phyloP scores from a whole-genome alignment of 2,113 vertebrate species.

The Phrynocephalus versicolor region DNA sequence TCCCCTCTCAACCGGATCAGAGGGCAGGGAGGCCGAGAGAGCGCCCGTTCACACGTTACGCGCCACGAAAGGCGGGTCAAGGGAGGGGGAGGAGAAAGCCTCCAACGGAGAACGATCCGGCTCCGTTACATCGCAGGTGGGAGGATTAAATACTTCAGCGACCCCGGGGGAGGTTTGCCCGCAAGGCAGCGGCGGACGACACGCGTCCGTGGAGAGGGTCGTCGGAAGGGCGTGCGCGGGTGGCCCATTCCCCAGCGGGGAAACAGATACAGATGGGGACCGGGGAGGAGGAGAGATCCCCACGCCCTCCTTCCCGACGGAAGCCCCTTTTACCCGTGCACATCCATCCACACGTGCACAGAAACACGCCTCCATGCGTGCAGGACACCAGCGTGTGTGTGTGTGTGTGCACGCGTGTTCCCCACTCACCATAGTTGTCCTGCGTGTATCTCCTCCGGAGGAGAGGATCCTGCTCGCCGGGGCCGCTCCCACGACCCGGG shows the following conservation, averaged over 20 bases:
- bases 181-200: no score
- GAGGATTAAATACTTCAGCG: no score
- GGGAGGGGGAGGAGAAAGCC: not conserved
- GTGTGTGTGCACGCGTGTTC: no score
- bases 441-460: conserved; percentile 37
- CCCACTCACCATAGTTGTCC: conserved; percentile 51
- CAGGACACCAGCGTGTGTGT: no score
- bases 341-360: no score
- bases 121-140: not conserved
- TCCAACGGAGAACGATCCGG: not conserved
- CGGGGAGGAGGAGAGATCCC: accelerated
- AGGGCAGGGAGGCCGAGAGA: not conserved
- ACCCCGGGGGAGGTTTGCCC: no score
- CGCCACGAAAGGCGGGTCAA: not conserved
- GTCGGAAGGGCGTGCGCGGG: not conserved
- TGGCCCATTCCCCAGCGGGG: no score
- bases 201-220: not conserved
- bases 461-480: not conserved
- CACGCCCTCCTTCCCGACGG: no score
- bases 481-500: not conserved
- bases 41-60: not conserved
- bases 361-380: no score
- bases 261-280: no score
- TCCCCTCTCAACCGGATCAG: no score
- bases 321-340: no score